A percentile compares a stretch with the other conserved stretches of the same genome.
Evolutionary conservation across 64 coral and sea anemone species (phyloP).

Genomic region (Hydrozoanthus tunicans): DNA sequence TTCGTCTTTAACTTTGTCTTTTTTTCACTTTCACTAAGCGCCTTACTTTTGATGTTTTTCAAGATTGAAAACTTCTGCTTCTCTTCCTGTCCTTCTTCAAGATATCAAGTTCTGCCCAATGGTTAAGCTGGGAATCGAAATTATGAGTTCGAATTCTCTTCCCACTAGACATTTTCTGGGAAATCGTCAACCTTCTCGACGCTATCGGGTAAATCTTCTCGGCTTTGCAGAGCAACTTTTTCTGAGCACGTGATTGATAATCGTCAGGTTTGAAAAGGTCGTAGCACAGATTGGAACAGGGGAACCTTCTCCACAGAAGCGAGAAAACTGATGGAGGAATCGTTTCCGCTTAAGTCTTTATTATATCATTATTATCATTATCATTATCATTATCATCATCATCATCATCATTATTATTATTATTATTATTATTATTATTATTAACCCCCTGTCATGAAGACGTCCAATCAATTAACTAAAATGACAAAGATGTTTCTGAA

Average conservation of each 20-base stretch:
- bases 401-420: too few relatives aligned
- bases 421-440: too few relatives aligned
- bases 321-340: slow-evolving; percentile 3
- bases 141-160: slow-evolving; percentile 7
- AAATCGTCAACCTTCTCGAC: neutral
- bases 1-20: neutral
- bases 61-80: slow-evolving; percentile 26
- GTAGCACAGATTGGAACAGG: slow-evolving; percentile 32
- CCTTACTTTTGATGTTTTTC: slow-evolving; percentile 29
- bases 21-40: slow-evolving; percentile 10
- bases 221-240: slow-evolving; percentile 20
- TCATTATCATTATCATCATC: too few relatives aligned
- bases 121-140: slow-evolving; percentile 37
- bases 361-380: too few relatives aligned
- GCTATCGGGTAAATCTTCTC: slow-evolving; percentile 1
- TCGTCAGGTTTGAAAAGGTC: slow-evolving; percentile 47
- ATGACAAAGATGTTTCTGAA: too few relatives aligned
- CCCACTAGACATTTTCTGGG: neutral
- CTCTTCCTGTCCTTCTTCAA: slow-evolving; percentile 35
- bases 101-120: slow-evolving; percentile 44
- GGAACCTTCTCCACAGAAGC: too few relatives aligned
- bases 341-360: slow-evolving; percentile 29
- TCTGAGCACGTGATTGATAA: slow-evolving; percentile 54
- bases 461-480: too few relatives aligned
- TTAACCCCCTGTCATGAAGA: too few relatives aligned